Percentiles rank a stretch among this genome's conserved stretches.
phyloP scores from a whole-genome alignment of 35 echinoderm and acorn worm genomes.

The Nesometra sesokonis region DNA sequence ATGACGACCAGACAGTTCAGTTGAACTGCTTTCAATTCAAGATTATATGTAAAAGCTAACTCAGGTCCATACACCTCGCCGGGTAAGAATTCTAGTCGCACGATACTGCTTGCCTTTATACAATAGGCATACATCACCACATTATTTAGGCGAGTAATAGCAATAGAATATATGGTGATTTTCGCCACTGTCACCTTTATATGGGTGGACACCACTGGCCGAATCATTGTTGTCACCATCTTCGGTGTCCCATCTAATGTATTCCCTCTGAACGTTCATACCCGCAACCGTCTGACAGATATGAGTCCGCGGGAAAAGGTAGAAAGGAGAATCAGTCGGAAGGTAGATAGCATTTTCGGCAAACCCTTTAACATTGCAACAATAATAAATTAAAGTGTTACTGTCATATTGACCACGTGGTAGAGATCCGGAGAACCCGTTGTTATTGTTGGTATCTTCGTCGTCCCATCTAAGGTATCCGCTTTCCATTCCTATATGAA shows the following conservation, averaged over 20 bases:
- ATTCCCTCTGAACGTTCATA: neutral
- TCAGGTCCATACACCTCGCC: too few relatives aligned
- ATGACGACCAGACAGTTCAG: too few relatives aligned
- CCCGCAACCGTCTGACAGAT: constrained; percentile 34
- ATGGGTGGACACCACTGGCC: neutral
- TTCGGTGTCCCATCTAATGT: constrained; percentile 3
- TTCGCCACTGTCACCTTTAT: neutral
- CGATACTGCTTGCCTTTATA: too few relatives aligned
- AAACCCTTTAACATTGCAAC: constrained; percentile 50
- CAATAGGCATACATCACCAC: too few relatives aligned
- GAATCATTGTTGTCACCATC: neutral
- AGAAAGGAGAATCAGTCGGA: constrained; percentile 39
- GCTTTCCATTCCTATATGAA: constrained; percentile 31
- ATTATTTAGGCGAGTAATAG: neutral
- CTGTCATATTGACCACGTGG: constrained; percentile 49
- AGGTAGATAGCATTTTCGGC: constrained; percentile 36
- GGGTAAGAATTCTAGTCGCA: too few relatives aligned
- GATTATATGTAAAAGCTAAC: too few relatives aligned
- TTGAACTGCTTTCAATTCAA: too few relatives aligned
- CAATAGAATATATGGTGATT: neutral
- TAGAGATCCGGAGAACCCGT: constrained; percentile 25
- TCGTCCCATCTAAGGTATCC: constrained; percentile 73
- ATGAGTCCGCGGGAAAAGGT: constrained; percentile 21
- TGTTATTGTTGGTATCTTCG: constrained; percentile 45
- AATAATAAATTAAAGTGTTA: constrained; percentile 64